Evolutionary conservation across 1,140 invertebrate genomes (phyloP), one percentile per base, ranked within the genome.

Genomic region (Eubasilissa regina): DNA sequence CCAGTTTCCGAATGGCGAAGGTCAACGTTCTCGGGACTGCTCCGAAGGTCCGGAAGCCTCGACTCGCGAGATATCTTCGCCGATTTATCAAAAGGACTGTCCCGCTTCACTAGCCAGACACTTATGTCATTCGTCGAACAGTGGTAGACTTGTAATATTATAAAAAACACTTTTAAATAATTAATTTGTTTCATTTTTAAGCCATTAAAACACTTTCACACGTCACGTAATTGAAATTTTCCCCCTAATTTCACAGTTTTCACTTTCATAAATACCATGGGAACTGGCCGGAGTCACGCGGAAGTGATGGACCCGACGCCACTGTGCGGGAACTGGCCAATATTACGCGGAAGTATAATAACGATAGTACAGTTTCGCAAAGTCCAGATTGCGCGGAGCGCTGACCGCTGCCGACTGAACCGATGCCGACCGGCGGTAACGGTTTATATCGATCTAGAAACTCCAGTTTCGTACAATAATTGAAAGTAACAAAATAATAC

Each of bases 321-420:
- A n/a, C n/a, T n/a, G n/a, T n/a, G n/a, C n/a, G n/a, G 8, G 3
- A 17, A 77, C 75, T 53, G 47, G 17, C 15, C 44, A 44, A 68
- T 19, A 62, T 76, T 76, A 44, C 48, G 17, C 62, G 60, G n/a
- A 48, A 11, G 25, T 64, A n/a, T 44, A 7, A n/a, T n/a, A n/a
- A n/a, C n/a, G n/a, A n/a, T n/a, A n/a, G n/a, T n/a, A n/a, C n/a
- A n/a, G n/a, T n/a, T n/a, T n/a, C 47, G 45, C n/a, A 15, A 68
- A 60, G 60, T 75, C 47, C 74, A 62, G 25, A 62, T 35, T 13
- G 44, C 48, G 43, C 75, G 62, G 77, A 70, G 78, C n/a, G 62
- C 81, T 82, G 78, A 79, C 80, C 75, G 78, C 64, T 80, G 44
- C 53, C 77, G 77, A 82, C 81, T 82, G 81, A 82, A 82, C 78